These are phyloP conservation scores for Callitettix versicolor DNA, from an alignment of 1,140 invertebrate species.

Conservation along the genomic window DNA sequence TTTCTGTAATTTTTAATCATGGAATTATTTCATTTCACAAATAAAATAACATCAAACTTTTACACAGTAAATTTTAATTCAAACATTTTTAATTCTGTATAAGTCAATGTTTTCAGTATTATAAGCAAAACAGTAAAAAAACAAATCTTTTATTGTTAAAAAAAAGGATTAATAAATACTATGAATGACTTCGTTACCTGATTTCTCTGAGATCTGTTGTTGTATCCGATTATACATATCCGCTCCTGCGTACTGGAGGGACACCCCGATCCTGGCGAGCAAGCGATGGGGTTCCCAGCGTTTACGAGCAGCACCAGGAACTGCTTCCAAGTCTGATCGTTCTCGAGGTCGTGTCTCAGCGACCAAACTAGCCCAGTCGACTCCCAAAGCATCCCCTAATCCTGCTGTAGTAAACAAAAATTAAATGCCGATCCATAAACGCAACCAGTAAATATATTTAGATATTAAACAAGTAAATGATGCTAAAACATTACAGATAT, in stretches of 20 bases:
- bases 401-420: slow-evolving; percentile 35
- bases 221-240: slow-evolving; percentile 47
- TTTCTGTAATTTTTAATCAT: too few species aligned
- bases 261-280: slow-evolving; percentile 58
- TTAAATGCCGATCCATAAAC: too few species aligned
- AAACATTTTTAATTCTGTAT: background rate
- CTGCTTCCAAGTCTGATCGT: slow-evolving; percentile 29
- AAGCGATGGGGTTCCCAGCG: slow-evolving; percentile 66
- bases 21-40: background rate
- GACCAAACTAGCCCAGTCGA: slow-evolving; percentile 82
- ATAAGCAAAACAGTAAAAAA: too few species aligned
- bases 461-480: too few species aligned
- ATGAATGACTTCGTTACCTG: too few species aligned
- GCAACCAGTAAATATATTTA: too few species aligned
- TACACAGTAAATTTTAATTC: background rate
- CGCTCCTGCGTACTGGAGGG: slow-evolving; percentile 53
- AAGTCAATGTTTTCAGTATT: too few species aligned
- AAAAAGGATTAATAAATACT: background rate
- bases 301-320: slow-evolving; percentile 46
- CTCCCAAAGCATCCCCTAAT: slow-evolving; percentile 77
- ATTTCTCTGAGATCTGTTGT: slow-evolving; percentile 29
- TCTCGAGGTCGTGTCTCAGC: slow-evolving; percentile 53
- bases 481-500: too few species aligned
- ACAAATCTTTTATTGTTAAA: too few species aligned
- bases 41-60: background rate